Evolutionary conservation across 1,140 invertebrate species (phyloP), one percentile per base, ranked within the genome.

Genomic region (Dendroctonus valens): DNA sequence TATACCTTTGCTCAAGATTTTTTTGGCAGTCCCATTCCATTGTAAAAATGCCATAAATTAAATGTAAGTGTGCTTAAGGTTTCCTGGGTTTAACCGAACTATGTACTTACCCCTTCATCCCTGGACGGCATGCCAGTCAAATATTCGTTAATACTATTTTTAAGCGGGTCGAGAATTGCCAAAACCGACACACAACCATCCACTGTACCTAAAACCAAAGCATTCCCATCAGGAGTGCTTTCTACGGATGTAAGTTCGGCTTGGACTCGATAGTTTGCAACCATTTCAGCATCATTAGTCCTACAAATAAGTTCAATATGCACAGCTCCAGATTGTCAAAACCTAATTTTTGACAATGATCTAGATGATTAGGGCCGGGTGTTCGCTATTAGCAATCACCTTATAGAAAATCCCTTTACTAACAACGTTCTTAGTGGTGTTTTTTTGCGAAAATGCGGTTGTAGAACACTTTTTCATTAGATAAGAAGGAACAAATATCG

Each of bases 121-220:
- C 90, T 81, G 0, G 89, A 91, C 0, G 90, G 90, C 68, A 92
- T 80, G 41, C 79, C 80, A 37, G 79, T 79, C 6, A 92, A 77
- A 76, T 88, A 90, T n/a, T 87, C 82, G 65, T 82, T 79, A 79
- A 87, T 86, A 70, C 86, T 84, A 8, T 79, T 75, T 57, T 85
- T 86, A 7, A 79, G 76, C 0, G 91, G 89, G 82, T 98, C 95
- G 0, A 92, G 90, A 72, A 98, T 92, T 9, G 90, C 89, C 40
- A 98, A 78, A n/a, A 95, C 89, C 1, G 94, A 94, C 41, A 98
- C 84, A 76, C 94, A 96, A 6, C 96, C 96, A 77, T 98, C 95
- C 6, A 96, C 90, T 0, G 93, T 95, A 0, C 94, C 94, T 26
- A 98, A 81, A 2, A 96, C 91, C 40, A 97, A 83, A 50, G 85